Base-by-base conservation (phyloP, 2,888 invertebrate genomes). In the Caenorhabditis parvicauda region DNA sequence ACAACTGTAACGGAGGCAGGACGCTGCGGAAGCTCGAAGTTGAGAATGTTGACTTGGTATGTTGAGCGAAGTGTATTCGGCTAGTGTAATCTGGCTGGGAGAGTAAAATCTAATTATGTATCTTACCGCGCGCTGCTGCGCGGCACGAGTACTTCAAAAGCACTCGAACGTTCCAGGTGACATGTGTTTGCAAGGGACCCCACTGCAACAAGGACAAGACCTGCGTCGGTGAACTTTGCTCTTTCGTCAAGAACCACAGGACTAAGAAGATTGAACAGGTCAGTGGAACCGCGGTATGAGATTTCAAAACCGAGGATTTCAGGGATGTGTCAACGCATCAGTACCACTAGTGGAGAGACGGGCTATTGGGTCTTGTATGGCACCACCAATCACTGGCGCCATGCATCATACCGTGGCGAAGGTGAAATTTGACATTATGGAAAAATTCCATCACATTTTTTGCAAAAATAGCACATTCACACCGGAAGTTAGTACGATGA, bases 371-470 rank as follows among this genome's bases (percentile, higher is more conserved):
- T 72, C 76, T 0, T 79, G 79, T 51, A 78, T 77, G 76, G 59
- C 71, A 3, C 77, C 77, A 17, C 77, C 76, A 3, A 75, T 77
- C 35, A 77, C 78, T 12, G 79, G 79, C 38, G 77, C 79, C 19
- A 77, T 79, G 77, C 79, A 79, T 51, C 78, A 79, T 52, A 65
- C 64, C 19, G 67, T 79, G 12, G 76, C 75, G 0, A 75, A 74
- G 54, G 57, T 64, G 28, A 1, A 12, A 14, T 24, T 44, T 44
- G 12, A 12, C n/a, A n/a, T n/a, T n/a, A n/a, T n/a, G n/a, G 24
- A 44, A 14, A 6, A 25, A 14, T 12, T 9, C n/a, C n/a, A 35
- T 35, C 12, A 35, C 35, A 35, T 9, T 35, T 35, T 12, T 35
- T 9, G n/a, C 35, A n/a, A n/a, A n/a, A n/a, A n/a, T n/a, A n/a